Evolutionary conservation across 2,113 vertebrate genomes (phyloP).

Genomic region (Solenodon paradoxus): DNA sequence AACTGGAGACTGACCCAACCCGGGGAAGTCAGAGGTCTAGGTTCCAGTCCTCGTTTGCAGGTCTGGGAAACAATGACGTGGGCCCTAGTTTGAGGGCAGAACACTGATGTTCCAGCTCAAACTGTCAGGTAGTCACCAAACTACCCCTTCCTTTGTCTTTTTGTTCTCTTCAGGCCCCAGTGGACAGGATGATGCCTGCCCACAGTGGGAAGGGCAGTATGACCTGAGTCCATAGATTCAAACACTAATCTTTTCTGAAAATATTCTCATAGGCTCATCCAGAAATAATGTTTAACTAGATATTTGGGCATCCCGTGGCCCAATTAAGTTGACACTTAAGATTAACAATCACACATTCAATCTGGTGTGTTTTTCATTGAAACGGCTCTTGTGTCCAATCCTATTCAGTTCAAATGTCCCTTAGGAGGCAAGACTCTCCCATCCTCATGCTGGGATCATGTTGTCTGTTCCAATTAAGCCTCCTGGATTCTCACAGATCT

Average conservation of each 20-base stretch:
- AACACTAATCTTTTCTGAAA: background rate
- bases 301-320: background rate
- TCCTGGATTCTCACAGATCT: background rate
- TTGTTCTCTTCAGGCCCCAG: background rate
- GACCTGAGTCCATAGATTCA: background rate
- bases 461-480: background rate
- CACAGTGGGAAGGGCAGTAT: background rate
- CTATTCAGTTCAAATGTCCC: background rate
- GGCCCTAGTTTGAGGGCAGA: background rate
- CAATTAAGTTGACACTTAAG: background rate
- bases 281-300: background rate
- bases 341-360: background rate
- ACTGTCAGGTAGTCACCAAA: background rate
- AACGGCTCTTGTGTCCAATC: background rate
- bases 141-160: background rate
- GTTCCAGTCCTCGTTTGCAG: background rate
- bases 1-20: background rate
- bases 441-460: background rate
- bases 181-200: too few relatives aligned
- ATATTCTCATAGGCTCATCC: background rate
- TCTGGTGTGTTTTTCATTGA: background rate
- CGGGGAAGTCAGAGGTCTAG: background rate
- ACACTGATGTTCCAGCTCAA: background rate
- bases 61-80: background rate
- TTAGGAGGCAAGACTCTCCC: background rate